Conservation (phyloP, 2,888 invertebrate genomes). For the Troglohyphantes excavatus region DNA sequence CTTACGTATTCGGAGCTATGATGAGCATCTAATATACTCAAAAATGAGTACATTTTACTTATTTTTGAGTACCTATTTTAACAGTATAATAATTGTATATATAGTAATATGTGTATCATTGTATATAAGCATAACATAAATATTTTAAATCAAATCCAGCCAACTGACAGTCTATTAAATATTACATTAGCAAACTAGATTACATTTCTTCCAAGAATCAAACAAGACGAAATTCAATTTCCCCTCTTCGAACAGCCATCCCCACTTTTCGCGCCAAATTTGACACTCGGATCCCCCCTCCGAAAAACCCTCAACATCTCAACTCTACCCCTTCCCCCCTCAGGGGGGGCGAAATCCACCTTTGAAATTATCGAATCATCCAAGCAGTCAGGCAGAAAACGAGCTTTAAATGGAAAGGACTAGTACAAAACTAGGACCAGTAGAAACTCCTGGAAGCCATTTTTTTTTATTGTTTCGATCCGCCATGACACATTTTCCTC, state of each 20-base stretch:
- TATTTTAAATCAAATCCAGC: too few relatives aligned
- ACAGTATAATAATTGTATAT: too few relatives aligned
- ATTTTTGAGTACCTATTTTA: too few relatives aligned
- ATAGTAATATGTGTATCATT: too few relatives aligned
- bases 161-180: too few relatives aligned
- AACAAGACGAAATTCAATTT: too few relatives aligned
- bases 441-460: background rate
- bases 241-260: background rate
- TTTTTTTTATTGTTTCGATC: background rate
- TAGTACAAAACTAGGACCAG: background rate
- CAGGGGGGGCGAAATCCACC: background rate
- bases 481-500: background rate
- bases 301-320: background rate
- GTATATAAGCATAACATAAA: too few relatives aligned
- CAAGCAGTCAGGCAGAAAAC: constrained; percentile 33
- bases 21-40: too few relatives aligned
- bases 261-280: background rate
- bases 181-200: too few relatives aligned
- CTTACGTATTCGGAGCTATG: too few relatives aligned
- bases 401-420: constrained; percentile 37
- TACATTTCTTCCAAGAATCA: background rate
- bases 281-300: background rate
- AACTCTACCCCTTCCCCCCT: background rate
- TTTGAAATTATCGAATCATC: constrained; percentile 48
- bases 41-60: too few relatives aligned